Conservation (phyloP, 2,888 invertebrate species). For the Icerya purchasi region DNA sequence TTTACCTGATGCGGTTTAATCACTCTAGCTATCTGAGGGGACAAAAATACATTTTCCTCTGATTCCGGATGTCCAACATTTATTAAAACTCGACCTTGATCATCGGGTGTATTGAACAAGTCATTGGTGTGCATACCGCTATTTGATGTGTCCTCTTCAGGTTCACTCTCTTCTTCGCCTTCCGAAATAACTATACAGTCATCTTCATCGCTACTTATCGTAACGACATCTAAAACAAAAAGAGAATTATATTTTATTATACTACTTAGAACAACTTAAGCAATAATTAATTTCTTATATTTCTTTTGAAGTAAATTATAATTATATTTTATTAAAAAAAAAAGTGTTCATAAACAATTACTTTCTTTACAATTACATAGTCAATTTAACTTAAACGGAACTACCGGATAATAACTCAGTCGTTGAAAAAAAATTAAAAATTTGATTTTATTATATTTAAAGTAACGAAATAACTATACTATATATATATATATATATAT, state of each 20-base stretch:
- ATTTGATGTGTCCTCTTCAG: slow-evolving; percentile 69
- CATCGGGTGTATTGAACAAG: slow-evolving; percentile 71
- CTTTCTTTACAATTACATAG: too few species aligned
- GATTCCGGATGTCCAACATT: slow-evolving; percentile 81
- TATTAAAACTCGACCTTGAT: slow-evolving; percentile 72
- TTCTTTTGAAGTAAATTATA: too few species aligned
- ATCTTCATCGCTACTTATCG: slow-evolving; percentile 35
- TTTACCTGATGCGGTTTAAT: slow-evolving; percentile 87
- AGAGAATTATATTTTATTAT: background rate
- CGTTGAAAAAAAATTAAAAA: too few species aligned
- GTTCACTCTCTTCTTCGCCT: slow-evolving; percentile 54
- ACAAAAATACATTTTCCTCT: slow-evolving; percentile 76
- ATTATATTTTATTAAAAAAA: too few species aligned
- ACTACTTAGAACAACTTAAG: slow-evolving; percentile 1
- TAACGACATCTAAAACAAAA: slow-evolving; percentile 35
- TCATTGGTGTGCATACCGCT: slow-evolving; percentile 89
- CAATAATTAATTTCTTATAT: too few species aligned
- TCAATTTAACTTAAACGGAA: too few species aligned
- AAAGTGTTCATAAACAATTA: too few species aligned
- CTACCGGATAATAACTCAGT: too few species aligned
- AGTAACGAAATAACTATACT: too few species aligned
- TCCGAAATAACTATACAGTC: slow-evolving; percentile 72
- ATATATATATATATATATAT: too few species aligned
- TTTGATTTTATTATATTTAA: too few species aligned
- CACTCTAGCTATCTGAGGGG: slow-evolving; percentile 69